Evolutionary conservation across 2,888 invertebrate species (phyloP).

Genomic region (Elmis aenea): DNA sequence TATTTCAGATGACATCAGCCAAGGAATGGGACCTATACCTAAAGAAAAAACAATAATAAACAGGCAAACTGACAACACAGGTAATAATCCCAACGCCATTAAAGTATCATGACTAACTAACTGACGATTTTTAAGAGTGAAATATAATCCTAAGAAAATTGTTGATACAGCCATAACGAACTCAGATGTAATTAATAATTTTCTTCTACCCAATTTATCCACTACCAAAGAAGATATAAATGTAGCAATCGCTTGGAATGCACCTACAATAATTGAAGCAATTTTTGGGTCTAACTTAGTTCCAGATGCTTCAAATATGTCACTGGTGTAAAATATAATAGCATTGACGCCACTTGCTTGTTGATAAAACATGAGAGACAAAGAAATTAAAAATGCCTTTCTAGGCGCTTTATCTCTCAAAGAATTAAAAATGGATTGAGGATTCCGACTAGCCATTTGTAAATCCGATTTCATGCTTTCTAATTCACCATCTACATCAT

Average conservation of each 20-base stretch:
- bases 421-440: constrained; percentile 52
- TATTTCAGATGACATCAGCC: constrained; percentile 80
- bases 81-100: constrained; percentile 63
- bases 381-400: constrained; percentile 67
- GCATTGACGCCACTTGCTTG: constrained; percentile 82
- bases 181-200: constrained; percentile 69
- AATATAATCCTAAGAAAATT: constrained; percentile 67
- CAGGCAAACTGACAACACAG: constrained; percentile 65
- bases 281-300: constrained; percentile 53
- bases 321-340: constrained; percentile 72
- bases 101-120: constrained; percentile 46
- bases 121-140: constrained; percentile 48
- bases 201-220: constrained; percentile 74
- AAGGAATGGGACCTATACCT: constrained; percentile 84
- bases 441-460: constrained; percentile 48
- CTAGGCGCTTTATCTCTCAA: constrained; percentile 52
- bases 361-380: constrained; percentile 84
- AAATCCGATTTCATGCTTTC: constrained; percentile 55
- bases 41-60: constrained; percentile 78
- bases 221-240: constrained; percentile 71
- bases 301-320: constrained; percentile 68
- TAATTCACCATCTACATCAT: constrained; percentile 68
- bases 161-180: constrained; percentile 65
- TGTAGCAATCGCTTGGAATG: constrained; percentile 74
- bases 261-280: constrained; percentile 75